Conservation (phyloP, 1,140 invertebrate species). For the Cecropterus lyciades region DNA sequence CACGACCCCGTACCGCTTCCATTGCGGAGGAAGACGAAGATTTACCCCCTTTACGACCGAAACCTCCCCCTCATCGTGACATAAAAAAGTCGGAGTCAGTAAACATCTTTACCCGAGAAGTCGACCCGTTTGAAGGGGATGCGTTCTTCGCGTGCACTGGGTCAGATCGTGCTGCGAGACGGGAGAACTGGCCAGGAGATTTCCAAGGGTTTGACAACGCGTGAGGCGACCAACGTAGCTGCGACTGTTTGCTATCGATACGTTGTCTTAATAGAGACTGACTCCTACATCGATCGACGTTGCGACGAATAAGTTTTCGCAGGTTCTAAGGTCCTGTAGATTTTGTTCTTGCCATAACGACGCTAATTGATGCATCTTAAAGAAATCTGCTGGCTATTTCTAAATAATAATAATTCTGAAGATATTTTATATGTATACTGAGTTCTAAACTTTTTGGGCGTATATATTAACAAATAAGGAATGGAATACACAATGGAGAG, state of each 20-base stretch:
- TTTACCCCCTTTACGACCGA: slow-evolving; percentile 57
- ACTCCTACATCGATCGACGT: too few species aligned
- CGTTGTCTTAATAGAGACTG: too few species aligned
- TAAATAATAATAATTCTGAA: too few species aligned
- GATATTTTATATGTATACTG: too few species aligned
- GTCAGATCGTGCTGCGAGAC: slow-evolving; percentile 69
- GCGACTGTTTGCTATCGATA: neutral
- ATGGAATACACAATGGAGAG: too few species aligned
- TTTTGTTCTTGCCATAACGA: too few species aligned
- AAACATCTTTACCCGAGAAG: slow-evolving; percentile 91
- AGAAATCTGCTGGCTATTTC: too few species aligned
- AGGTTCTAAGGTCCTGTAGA: too few species aligned
- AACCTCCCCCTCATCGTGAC: slow-evolving; percentile 66
- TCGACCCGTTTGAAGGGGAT: slow-evolving; percentile 93
- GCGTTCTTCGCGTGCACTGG: slow-evolving; percentile 90
- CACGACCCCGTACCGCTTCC: slow-evolving; percentile 61
- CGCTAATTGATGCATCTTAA: too few species aligned
- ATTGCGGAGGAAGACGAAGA: slow-evolving; percentile 80
- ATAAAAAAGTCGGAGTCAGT: slow-evolving; percentile 94
- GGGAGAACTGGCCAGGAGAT: slow-evolving; percentile 79
- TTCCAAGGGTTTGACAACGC: slow-evolving; percentile 75
- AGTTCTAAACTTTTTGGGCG: too few species aligned
- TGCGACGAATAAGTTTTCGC: too few species aligned
- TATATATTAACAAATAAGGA: too few species aligned
- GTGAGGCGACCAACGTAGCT: slow-evolving; percentile 42